Percentiles rank a stretch among this genome's conserved stretches.
phyloP scores from a whole-genome alignment of 2,888 invertebrate genomes.

The Coelinius sp. region DNA sequence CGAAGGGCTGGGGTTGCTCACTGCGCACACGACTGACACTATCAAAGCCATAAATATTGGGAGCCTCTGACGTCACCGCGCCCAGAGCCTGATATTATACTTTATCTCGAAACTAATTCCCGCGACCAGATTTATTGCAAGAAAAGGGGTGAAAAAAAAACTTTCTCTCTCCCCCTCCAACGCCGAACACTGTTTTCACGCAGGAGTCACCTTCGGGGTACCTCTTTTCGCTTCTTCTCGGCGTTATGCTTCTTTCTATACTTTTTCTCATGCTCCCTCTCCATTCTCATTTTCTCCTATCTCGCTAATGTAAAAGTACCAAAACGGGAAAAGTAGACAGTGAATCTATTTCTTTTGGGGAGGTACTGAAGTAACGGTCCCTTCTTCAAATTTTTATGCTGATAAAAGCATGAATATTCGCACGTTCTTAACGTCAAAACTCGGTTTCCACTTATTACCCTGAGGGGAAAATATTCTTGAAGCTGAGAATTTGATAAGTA shows the following conservation, averaged over 20 bases:
- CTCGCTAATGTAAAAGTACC: slow-evolving; percentile 66
- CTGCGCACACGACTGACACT: slow-evolving; percentile 69
- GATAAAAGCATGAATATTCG: slow-evolving; percentile 48
- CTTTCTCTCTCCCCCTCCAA: slow-evolving; percentile 33
- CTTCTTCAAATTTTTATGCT: slow-evolving; percentile 42
- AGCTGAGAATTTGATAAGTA: background rate
- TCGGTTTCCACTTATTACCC: slow-evolving; percentile 14
- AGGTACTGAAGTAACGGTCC: slow-evolving; percentile 5
- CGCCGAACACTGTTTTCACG: slow-evolving; percentile 23
- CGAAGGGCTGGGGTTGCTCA: slow-evolving; percentile 45
- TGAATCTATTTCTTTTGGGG: slow-evolving; percentile 26
- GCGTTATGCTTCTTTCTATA: slow-evolving; percentile 23
- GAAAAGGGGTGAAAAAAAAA: slow-evolving; percentile 64
- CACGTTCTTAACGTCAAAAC: slow-evolving; percentile 51
- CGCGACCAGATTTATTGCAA: slow-evolving; percentile 70
- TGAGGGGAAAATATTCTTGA: background rate
- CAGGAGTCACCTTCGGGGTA: slow-evolving; percentile 16
- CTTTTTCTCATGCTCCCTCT: slow-evolving; percentile 22
- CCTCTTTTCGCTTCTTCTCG: slow-evolving; percentile 21
- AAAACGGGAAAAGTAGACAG: slow-evolving; percentile 37
- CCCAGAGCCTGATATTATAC: slow-evolving; percentile 70
- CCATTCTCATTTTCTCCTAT: slow-evolving; percentile 52
- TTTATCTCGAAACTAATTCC: slow-evolving; percentile 72
- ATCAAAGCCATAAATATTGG: slow-evolving; percentile 69
- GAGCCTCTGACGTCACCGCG: slow-evolving; percentile 69